A percentile compares a stretch with the other conserved stretches of the same genome.
Conservation (phyloP, 2,888 invertebrate genomes). For the Ormyrus pomaceus region DNA sequence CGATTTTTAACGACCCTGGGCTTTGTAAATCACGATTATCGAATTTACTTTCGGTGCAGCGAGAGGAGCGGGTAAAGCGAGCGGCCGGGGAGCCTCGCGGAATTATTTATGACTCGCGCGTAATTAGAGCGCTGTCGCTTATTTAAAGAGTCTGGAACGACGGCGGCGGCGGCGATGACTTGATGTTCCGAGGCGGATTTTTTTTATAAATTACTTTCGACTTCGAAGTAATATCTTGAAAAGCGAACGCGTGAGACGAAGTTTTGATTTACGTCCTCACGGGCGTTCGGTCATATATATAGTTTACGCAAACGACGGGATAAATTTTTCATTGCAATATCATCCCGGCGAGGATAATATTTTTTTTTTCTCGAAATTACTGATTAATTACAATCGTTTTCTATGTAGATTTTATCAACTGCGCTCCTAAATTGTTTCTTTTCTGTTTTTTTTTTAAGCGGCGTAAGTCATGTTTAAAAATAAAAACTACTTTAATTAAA, state of each 20-base stretch:
- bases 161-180: slow-evolving; percentile 10
- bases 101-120: slow-evolving; percentile 51
- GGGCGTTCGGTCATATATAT: neutral
- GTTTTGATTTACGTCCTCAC: slow-evolving; percentile 19
- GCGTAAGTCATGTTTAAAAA: neutral
- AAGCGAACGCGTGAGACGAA: slow-evolving; percentile 46
- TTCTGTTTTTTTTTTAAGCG: no score
- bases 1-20: slow-evolving; percentile 50
- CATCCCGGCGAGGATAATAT: slow-evolving; percentile 14
- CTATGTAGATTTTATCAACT: slow-evolving; percentile 4
- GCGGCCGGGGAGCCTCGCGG: slow-evolving; percentile 6
- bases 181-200: neutral
- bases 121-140: slow-evolving; percentile 51
- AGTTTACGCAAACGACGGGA: neutral
- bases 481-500: slow-evolving; percentile 1
- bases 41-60: slow-evolving; percentile 52
- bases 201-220: slow-evolving; percentile 54
- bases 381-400: slow-evolving; percentile 20
- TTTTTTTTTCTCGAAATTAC: neutral
- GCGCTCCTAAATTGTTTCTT: neutral
- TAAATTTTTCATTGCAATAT: slow-evolving; percentile 14
- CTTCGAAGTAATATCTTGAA: slow-evolving; percentile 56
- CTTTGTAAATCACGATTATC: slow-evolving; percentile 49
- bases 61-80: neutral
- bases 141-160: slow-evolving; percentile 27